Evolutionary conservation across 2,113 vertebrate species (phyloP), one percentile per base, ranked within the genome.

Genomic region (Xyliphius kryptos): DNA sequence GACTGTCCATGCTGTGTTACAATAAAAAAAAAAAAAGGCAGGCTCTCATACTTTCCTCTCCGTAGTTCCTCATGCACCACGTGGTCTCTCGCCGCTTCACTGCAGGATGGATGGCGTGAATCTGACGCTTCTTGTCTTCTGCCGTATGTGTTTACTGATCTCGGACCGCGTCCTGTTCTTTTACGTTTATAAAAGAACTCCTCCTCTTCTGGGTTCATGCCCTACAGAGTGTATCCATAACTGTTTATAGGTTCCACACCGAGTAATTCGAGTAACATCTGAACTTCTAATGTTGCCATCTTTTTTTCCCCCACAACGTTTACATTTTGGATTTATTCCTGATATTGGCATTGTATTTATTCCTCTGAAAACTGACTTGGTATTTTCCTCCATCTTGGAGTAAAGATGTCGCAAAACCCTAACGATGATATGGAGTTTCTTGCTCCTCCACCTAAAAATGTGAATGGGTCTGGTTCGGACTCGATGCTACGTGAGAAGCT

Each of bases 401-500:
- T 52, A 15, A 78, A 66, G 69, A 88, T 88, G 82, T 88, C 85
- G 9, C 79, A 86, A 79, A 82, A 79, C 70, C 68, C 76, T 56
- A 77, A 62, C 63, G 75, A 77, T 64, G 78, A 79, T 64, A 72
- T 71, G 8, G 81, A 74, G 69, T 82, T 85, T 68, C 77, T 85
- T 56, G 75, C 83, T 65, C 86, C 90, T 6, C 84, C 83, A 13
- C 85, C 91, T 8, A 86, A 86, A 70, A 91, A 92, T 79, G 91
- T 94, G 83, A 97, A 95, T 67, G 89, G 91, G 53, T 87, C 92
- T 49, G 92, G 92, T 82, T 97, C 92, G 40, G 93, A 95, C 79
- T 82, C 89, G 53, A 88, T 90, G 1, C 76, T 91, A 14, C 89
- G 85, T 19, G 92, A 91, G 68, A 88, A 86, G 57, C 80, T 91